Evolutionary conservation across 2,888 invertebrate genomes (phyloP), one percentile per base, ranked within the genome.

Genomic region (Microctonus hyperodae): DNA sequence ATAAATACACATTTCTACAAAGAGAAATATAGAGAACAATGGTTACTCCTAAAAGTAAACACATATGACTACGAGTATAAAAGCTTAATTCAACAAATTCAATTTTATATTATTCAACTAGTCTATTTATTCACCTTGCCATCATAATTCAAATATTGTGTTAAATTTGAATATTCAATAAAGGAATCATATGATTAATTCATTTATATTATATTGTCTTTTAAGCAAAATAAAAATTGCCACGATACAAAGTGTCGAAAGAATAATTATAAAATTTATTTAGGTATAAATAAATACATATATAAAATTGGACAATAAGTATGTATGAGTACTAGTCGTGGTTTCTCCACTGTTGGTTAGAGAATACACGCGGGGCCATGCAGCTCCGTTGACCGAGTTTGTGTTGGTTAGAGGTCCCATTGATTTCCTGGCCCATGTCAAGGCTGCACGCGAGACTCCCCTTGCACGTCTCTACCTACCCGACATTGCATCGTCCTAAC

Each of bases 401-500:
- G 77, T 77, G 78, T 79, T 77, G 73, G 79, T 79, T 81, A 81
- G 82, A 82, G 83, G 83, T 83, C 82, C 83, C 83, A 83, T 83
- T 83, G 83, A 83, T 83, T 83, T 83, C 81, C 79, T 80, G 76
- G 79, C 79, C 81, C 83, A 81, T 83, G 83, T 83, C 83, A 83
- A 83, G 83, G 83, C 82, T 82, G 82, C 82, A 80, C 83, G 82
- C 83, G 82, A 83, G 79, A 74, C 76, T 74, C 74, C 73, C 76
- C 76, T 56, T 60, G 20, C 56, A 44, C 44, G 16, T 51, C 60
- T 9, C 63, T 51, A 20, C 53, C 31, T 50, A 37, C 62, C 62
- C 63, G 57, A 50, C 50, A 25, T 28, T 65, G 35, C 60, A 59
- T 58, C 51, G 22, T 40, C 31, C 37, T 13, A n/a, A 56, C 9